Evolutionary conservation across 2,113 vertebrate species (phyloP).

Genomic region (Mugil cephalus): DNA sequence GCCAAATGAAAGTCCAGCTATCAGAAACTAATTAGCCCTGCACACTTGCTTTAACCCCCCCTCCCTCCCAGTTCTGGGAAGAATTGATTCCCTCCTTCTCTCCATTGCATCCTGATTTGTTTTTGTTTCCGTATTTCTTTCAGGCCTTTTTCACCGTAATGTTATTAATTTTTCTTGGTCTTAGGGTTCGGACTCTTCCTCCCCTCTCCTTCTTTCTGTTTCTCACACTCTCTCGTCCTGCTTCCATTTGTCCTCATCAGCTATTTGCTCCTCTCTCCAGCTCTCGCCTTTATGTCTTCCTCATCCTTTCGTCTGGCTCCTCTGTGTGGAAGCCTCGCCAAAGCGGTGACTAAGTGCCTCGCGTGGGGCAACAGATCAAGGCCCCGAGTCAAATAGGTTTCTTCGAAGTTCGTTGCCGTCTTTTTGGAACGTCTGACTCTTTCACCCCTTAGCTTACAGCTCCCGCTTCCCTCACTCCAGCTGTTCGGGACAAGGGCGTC

Average conservation of each 20-base stretch:
- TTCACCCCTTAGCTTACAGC: conserved; percentile 65
- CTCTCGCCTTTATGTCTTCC: conserved; percentile 37
- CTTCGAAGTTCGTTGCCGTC: conserved; percentile 67
- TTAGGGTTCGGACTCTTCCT: conserved; percentile 14
- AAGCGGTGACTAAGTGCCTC: conserved; percentile 71
- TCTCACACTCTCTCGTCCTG: conserved; percentile 29
- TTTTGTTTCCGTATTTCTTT: conserved; percentile 1
- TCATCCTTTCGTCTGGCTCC: conserved; percentile 24
- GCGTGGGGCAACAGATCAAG: conserved; percentile 63
- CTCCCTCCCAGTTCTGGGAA: conserved; percentile 54
- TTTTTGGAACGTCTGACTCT: conserved; percentile 74
- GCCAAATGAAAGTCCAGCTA: conserved; percentile 78
- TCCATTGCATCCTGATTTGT: conserved; percentile 21
- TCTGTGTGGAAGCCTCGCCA: conserved; percentile 65
- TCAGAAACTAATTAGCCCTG: conserved; percentile 82
- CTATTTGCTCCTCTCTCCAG: conserved; percentile 44
- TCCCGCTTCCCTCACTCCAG: conserved; percentile 55
- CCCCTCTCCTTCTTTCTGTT: neutral
- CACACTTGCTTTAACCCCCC: conserved; percentile 70
- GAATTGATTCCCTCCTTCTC: conserved; percentile 49
- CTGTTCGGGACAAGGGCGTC: conserved; percentile 54
- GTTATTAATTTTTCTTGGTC: conserved; percentile 40
- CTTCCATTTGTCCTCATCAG: conserved; percentile 53
- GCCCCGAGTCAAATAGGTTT: conserved; percentile 70
- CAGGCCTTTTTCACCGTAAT: conserved; percentile 26